A percentile compares a stretch with the other conserved stretches of the same genome.
These are phyloP conservation scores for Synergus laeviventris DNA, from an alignment of 2,888 invertebrate genomes.

Conservation along the genomic window DNA sequence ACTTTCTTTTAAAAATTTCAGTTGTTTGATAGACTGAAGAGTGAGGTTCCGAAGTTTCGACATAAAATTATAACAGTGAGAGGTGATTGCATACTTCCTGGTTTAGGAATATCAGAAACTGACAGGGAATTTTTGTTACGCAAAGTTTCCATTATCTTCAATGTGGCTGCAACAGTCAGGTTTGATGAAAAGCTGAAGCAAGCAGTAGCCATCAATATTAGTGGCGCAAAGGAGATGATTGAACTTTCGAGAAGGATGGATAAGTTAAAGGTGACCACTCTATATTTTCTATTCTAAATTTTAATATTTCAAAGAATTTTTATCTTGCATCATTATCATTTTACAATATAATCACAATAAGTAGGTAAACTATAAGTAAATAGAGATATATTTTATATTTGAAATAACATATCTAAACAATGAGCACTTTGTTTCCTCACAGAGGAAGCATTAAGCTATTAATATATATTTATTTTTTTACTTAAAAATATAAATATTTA, in stretches of 20 bases:
- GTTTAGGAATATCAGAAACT: conserved; percentile 80
- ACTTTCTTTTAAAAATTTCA: conserved; percentile 56
- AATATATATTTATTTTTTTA: no score
- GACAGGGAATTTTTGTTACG: conserved; percentile 81
- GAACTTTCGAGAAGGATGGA: conserved; percentile 84
- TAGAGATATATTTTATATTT: neutral
- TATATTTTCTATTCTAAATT: neutral
- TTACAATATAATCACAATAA: no score
- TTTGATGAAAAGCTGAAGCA: conserved; percentile 90
- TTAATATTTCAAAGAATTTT: neutral
- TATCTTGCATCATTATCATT: rapidly evolving
- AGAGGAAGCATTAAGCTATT: no score
- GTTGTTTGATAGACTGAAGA: conserved; percentile 79
- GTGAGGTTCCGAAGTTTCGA: conserved; percentile 79
- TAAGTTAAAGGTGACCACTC: conserved; percentile 81
- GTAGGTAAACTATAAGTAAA: neutral
- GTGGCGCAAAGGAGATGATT: conserved; percentile 86
- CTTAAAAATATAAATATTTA: no score
- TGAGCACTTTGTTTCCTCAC: no score
- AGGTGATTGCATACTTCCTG: conserved; percentile 83
- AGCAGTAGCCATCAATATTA: conserved; percentile 88
- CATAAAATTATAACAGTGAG: conserved; percentile 83
- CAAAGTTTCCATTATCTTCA: conserved; percentile 84
- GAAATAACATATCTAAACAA: neutral
- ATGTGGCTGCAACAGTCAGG: conserved; percentile 94